These are phyloP conservation scores for Caloenas nicobarica DNA, from an alignment of 2,113 vertebrate genomes.

Conservation along the genomic window DNA sequence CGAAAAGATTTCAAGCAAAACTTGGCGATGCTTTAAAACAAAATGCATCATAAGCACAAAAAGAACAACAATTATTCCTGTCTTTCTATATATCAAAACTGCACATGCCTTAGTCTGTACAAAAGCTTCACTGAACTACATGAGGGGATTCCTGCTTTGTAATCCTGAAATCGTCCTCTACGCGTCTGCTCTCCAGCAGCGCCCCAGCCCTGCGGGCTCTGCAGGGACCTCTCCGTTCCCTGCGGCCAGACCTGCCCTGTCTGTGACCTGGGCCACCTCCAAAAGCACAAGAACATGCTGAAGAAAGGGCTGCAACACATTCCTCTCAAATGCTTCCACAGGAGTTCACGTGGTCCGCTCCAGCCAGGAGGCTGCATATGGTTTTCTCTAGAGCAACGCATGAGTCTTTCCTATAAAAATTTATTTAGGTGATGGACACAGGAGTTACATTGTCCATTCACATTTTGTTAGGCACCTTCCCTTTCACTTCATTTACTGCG, in stretches of 20 bases:
- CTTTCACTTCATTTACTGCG: not conserved
- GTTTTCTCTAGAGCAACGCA: not conserved
- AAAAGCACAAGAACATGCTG: not conserved
- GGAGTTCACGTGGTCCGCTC: not conserved
- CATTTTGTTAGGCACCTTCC: not conserved
- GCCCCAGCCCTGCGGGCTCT: not conserved
- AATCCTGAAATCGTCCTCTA: not conserved
- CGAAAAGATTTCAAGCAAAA: conserved; percentile 90
- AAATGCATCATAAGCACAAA: not conserved
- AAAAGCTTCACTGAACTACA: not conserved
- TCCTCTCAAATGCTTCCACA: not conserved
- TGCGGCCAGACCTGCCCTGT: not conserved
- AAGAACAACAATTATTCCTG: not conserved
- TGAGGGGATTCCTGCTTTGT: not conserved
- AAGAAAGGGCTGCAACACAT: not conserved
- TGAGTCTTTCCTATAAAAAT: not conserved
- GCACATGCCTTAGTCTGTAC: fast-evolving
- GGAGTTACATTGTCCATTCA: not conserved
- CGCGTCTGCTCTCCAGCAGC: not conserved
- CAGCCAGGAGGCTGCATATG: not conserved
- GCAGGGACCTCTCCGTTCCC: not conserved
- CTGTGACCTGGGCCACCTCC: not conserved
- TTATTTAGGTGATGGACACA: not conserved
- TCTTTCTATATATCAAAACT: not conserved
- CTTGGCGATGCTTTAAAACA: conserved; percentile 85